phyloP scores from a whole-genome alignment of 1,140 invertebrate species.

The Saccostrea echinata region DNA sequence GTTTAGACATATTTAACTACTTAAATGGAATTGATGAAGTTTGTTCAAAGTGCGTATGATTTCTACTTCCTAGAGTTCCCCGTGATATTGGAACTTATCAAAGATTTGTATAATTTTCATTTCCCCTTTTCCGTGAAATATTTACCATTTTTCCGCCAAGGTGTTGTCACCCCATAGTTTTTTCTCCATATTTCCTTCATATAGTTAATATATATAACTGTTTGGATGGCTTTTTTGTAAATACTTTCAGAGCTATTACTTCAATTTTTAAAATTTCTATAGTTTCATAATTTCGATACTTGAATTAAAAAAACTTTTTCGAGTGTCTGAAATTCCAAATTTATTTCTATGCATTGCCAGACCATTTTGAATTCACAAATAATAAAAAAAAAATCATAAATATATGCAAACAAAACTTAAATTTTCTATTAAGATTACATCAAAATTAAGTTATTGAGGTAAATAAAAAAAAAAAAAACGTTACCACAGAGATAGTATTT shows the following conservation, averaged over 20 bases:
- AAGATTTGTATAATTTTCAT: conserved; percentile 26
- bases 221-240: conserved; percentile 8
- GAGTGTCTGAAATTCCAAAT: too few relatives aligned
- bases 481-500: too few relatives aligned
- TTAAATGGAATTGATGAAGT: neutral
- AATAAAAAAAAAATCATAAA: too few relatives aligned
- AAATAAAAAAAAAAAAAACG: too few relatives aligned
- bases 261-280: conserved; percentile 8
- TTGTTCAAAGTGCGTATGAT: neutral
- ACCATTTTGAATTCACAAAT: too few relatives aligned
- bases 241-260: neutral
- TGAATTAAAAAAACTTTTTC: neutral
- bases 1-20: neutral
- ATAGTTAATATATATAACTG: conserved; percentile 17
- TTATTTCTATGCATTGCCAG: too few relatives aligned
- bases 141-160: conserved; percentile 18
- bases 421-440: neutral
- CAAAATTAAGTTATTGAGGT: neutral
- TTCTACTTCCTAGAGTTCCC: neutral
- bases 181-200: conserved; percentile 1
- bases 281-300: neutral
- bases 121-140: conserved; percentile 38
- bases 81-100: conserved; percentile 14
- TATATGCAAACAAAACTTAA: too few relatives aligned
- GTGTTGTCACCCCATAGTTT: conserved; percentile 24